Evolutionary conservation across 2,113 vertebrate genomes (phyloP).

Genomic region (Oplegnathus fasciatus): DNA sequence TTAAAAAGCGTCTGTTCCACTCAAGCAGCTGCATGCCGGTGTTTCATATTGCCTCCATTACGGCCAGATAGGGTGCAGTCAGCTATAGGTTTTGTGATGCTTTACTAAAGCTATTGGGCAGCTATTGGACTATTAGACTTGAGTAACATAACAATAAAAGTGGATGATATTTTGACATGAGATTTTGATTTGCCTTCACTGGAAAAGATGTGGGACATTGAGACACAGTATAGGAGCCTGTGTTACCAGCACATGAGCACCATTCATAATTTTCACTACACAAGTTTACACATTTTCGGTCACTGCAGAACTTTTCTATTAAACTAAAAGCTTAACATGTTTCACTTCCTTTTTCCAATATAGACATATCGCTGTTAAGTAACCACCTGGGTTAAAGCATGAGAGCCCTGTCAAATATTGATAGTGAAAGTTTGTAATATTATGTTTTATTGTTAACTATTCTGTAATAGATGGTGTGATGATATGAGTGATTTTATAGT

Average conservation of each 20-base stretch:
- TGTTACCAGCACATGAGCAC: neutral
- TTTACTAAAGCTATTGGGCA: neutral
- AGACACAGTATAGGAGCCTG: neutral
- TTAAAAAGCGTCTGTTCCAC: constrained; percentile 14
- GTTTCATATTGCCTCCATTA: constrained; percentile 9
- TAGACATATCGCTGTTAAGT: neutral
- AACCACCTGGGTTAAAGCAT: neutral
- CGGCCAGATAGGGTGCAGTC: constrained; percentile 14
- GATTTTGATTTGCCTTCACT: constrained; percentile 17
- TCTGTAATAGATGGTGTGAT: neutral
- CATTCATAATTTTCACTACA: neutral
- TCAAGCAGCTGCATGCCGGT: constrained; percentile 6
- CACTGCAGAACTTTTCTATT: neutral
- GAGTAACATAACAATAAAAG: constrained; percentile 3
- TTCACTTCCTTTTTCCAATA: neutral
- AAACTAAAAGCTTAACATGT: neutral
- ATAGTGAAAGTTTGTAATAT: neutral
- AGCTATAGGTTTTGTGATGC: constrained; percentile 8
- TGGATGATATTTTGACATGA: neutral
- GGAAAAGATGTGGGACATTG: neutral
- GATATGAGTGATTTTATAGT: neutral
- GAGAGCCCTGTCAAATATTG: neutral
- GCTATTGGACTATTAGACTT: neutral
- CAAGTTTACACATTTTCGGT: neutral
- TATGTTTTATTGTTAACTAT: neutral